Conservation (phyloP, 2,888 invertebrate species). For the Meteorus colon region DNA sequence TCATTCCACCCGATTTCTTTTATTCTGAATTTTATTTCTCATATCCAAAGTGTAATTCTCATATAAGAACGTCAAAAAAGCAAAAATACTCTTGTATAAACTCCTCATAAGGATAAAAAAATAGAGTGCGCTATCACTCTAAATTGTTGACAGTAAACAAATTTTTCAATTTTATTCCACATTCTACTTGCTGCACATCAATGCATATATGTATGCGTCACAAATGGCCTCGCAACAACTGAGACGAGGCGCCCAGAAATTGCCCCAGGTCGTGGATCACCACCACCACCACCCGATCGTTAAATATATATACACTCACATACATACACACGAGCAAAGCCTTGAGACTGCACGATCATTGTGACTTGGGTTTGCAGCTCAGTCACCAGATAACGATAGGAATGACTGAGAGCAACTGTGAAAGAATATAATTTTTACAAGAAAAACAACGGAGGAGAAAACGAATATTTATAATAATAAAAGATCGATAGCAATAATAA, state of each 20-base stretch:
- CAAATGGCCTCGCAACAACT: not conserved
- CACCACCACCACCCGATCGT: not conserved
- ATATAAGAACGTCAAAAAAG: too few species aligned
- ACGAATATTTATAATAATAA: not conserved
- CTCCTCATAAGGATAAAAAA: too few species aligned
- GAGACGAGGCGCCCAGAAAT: constrained; percentile 39
- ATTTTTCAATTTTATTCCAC: not conserved
- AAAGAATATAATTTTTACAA: not conserved
- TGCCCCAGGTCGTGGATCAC: constrained; percentile 51
- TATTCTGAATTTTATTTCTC: too few species aligned
- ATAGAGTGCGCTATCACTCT: too few species aligned
- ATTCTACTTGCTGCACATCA: not conserved
- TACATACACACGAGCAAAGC: not conserved
- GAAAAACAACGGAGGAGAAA: not conserved
- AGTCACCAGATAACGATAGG: constrained; percentile 19
- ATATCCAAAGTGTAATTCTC: too few species aligned
- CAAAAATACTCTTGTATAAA: too few species aligned
- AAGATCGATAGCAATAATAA: not conserved
- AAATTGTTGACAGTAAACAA: too few species aligned
- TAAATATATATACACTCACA: not conserved
- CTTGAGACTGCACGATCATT: constrained; percentile 21
- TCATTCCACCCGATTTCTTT: too few species aligned
- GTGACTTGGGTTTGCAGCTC: constrained; percentile 17
- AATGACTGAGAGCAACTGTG: not conserved
- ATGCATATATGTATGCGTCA: not conserved